Conservation (phyloP, 1,140 invertebrate genomes). For the Drosophila carrolli region DNA sequence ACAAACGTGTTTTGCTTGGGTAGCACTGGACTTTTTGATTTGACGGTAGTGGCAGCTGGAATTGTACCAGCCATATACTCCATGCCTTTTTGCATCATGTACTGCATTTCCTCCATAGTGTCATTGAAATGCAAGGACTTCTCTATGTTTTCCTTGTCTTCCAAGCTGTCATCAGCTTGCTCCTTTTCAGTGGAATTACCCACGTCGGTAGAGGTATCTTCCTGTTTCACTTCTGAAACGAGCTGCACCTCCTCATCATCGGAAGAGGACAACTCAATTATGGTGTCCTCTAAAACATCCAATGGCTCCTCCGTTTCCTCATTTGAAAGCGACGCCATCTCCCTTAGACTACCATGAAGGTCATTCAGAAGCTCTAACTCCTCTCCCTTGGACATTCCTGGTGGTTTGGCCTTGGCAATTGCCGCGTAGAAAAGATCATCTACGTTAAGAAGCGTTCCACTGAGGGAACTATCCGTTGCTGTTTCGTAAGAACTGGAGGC, state of each 20-base stretch:
- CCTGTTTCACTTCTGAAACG: conserved; percentile 18
- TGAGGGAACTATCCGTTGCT: conserved; percentile 60
- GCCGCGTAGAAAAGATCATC: conserved; percentile 72
- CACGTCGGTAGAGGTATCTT: background rate
- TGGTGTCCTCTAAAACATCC: conserved; percentile 38
- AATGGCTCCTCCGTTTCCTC: conserved; percentile 8
- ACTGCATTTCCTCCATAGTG: conserved; percentile 84
- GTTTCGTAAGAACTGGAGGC: conserved; percentile 73
- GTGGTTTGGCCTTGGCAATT: conserved; percentile 57
- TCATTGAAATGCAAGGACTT: conserved; percentile 83
- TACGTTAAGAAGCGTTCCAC: conserved; percentile 52
- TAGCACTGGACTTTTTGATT: conserved; percentile 10
- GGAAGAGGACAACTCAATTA: conserved; percentile 60
- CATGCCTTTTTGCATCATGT: conserved; percentile 81
- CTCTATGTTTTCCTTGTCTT: conserved; percentile 63
- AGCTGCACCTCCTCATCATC: conserved; percentile 44
- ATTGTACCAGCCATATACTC: conserved; percentile 56
- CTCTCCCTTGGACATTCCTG: conserved; percentile 44
- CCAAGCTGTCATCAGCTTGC: conserved; percentile 22
- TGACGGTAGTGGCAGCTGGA: background rate
- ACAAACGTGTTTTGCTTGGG: conserved; percentile 64
- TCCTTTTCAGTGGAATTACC: background rate
- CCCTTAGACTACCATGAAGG: conserved; percentile 49
- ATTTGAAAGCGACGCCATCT: conserved; percentile 25
- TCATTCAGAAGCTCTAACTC: conserved; percentile 51